Conservation (phyloP, 1,140 invertebrate genomes). For the Zaprionus kolodkinae region DNA sequence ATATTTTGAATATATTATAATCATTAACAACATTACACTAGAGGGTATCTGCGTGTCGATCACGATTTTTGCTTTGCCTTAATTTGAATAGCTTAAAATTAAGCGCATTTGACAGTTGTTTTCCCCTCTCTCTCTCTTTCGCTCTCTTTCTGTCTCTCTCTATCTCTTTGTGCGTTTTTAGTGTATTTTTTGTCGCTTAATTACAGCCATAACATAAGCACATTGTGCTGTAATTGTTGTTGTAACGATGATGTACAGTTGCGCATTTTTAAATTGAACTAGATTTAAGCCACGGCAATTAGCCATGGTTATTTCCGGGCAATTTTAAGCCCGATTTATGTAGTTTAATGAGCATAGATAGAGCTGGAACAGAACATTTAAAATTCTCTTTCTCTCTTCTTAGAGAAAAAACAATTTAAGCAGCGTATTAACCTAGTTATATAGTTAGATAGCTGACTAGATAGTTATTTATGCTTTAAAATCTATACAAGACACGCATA, state of each 20-base stretch:
- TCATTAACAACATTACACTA: too few species aligned
- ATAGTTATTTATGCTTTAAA: not conserved
- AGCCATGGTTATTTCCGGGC: not conserved
- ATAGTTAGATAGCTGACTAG: not conserved
- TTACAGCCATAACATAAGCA: slow-evolving; percentile 25
- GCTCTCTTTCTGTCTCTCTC: slow-evolving; percentile 5
- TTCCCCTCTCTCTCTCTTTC: not conserved
- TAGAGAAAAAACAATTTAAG: not conserved
- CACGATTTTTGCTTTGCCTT: slow-evolving; percentile 1
- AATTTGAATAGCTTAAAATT: slow-evolving; percentile 54
- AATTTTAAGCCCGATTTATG: not conserved
- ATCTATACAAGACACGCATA: slow-evolving; percentile 10
- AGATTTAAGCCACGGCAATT: slow-evolving; percentile 42
- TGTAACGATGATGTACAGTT: slow-evolving; percentile 2
- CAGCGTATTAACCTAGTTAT: not conserved
- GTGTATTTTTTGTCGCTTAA: slow-evolving; percentile 24
- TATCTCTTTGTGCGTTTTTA: slow-evolving; percentile 22
- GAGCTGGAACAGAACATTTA: not conserved
- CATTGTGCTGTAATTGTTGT: slow-evolving; percentile 17
- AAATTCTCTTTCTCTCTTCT: not conserved
- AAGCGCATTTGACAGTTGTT: slow-evolving; percentile 43
- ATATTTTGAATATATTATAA: too few species aligned
- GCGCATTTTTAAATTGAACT: slow-evolving; percentile 39
- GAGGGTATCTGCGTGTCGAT: not conserved
- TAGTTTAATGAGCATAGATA: not conserved